Evolutionary conservation across 2,888 invertebrate species (phyloP).

Genomic region (Papilio gigon): DNA sequence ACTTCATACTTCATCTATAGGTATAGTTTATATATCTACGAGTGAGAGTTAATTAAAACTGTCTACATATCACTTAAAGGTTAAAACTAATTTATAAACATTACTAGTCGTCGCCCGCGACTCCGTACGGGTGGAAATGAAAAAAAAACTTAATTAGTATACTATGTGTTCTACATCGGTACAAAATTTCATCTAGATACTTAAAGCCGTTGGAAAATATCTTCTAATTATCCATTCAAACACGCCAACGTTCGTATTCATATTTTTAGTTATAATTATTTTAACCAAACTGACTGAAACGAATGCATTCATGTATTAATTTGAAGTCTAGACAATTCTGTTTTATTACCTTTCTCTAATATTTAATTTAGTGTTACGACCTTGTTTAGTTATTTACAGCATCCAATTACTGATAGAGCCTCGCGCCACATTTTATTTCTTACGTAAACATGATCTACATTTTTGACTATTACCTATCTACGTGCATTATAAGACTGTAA

Average conservation of each 20-base stretch:
- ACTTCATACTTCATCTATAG: too few relatives aligned
- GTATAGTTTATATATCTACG: too few relatives aligned
- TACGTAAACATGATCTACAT: conserved; percentile 67
- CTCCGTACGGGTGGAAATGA: too few relatives aligned
- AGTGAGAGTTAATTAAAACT: conserved; percentile 7
- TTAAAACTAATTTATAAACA: conserved; percentile 3
- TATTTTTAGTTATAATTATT: too few relatives aligned
- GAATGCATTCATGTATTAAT: conserved; percentile 8
- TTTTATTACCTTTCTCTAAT: conserved; percentile 46
- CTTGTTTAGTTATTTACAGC: conserved; percentile 65
- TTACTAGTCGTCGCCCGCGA: too few relatives aligned
- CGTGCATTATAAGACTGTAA: conserved; percentile 59
- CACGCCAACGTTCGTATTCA: too few relatives aligned
- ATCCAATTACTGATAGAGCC: conserved; percentile 65
- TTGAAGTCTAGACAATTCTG: conserved; percentile 37
- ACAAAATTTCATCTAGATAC: too few relatives aligned
- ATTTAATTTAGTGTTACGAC: conserved; percentile 54
- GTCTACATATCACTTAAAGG: conserved; percentile 13
- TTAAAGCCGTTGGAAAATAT: too few relatives aligned
- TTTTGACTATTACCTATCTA: conserved; percentile 47
- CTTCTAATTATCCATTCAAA: too few relatives aligned
- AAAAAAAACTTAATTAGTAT: too few relatives aligned
- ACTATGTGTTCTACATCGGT: too few relatives aligned
- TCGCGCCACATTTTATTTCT: conserved; percentile 67
- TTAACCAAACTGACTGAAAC: background rate